Conservation (phyloP, 2,888 invertebrate genomes). For the Epiblema foenella region DNA sequence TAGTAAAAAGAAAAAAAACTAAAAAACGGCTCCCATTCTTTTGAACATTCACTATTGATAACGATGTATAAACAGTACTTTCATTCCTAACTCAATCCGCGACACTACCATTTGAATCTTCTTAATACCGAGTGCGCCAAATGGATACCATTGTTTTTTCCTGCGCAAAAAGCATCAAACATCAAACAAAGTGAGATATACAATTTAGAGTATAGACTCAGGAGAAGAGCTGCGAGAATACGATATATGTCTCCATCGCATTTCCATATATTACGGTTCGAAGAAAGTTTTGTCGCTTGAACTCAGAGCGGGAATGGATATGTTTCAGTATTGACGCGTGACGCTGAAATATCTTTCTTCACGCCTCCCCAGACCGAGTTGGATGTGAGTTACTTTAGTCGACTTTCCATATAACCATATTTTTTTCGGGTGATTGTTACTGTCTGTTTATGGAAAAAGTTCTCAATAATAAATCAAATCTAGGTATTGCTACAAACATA, state of each 20-base stretch:
- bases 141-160: slow-evolving; percentile 74
- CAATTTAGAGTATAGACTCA: slow-evolving; percentile 66
- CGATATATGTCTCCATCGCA: slow-evolving; percentile 80
- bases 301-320: slow-evolving; percentile 61
- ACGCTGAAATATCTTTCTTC: slow-evolving; percentile 62
- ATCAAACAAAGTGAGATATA: slow-evolving; percentile 63
- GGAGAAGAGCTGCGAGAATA: slow-evolving; percentile 64
- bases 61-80: slow-evolving; percentile 56
- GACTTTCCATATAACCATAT: slow-evolving; percentile 31
- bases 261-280: slow-evolving; percentile 70
- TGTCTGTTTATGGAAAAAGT: slow-evolving; percentile 32
- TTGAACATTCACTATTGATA: slow-evolving; percentile 50
- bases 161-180: slow-evolving; percentile 70
- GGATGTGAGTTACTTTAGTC: slow-evolving; percentile 38
- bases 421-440: slow-evolving; percentile 37
- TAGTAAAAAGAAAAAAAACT: slow-evolving; percentile 4
- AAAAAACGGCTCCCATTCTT: slow-evolving; percentile 5
- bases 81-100: slow-evolving; percentile 63
- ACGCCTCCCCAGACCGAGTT: slow-evolving; percentile 43
- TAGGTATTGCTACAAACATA: too few species aligned
- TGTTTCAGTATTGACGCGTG: slow-evolving; percentile 68
- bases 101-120: slow-evolving; percentile 60
- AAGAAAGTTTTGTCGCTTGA: slow-evolving; percentile 53
- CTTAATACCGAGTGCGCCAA: slow-evolving; percentile 68
- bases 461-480: slow-evolving; percentile 20